Percentiles rank a stretch among this genome's conserved stretches.
Conservation (phyloP, 2,888 invertebrate genomes). For the Acanthosepion pharaonis region DNA sequence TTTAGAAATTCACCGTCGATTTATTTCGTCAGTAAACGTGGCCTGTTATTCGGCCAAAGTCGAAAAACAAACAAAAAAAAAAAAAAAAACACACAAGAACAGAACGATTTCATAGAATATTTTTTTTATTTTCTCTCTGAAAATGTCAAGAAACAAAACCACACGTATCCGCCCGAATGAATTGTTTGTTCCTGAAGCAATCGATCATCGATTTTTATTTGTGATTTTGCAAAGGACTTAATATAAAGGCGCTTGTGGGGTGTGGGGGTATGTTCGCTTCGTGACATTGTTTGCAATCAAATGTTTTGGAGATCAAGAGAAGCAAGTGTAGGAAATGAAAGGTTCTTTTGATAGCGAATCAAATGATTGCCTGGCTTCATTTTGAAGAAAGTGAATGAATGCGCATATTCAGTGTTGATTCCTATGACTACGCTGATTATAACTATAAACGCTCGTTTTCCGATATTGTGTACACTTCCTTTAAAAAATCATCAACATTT, state of each 20-base stretch:
- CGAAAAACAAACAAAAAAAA: not conserved
- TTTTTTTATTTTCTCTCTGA: no score
- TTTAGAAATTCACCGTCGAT: no score
- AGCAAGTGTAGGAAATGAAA: not conserved
- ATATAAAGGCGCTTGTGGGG: not conserved
- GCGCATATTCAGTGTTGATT: not conserved
- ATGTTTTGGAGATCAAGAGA: slow-evolving; percentile 1
- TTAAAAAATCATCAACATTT: no score
- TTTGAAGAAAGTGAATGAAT: not conserved
- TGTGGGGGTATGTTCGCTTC: not conserved
- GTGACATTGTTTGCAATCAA: not conserved
- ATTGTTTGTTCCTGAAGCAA: not conserved
- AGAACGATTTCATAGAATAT: no score
- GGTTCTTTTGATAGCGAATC: not conserved
- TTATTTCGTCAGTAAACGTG: no score
- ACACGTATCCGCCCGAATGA: not conserved
- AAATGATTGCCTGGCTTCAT: not conserved
- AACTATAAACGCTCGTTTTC: no score
- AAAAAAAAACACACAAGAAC: no score
- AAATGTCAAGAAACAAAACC: not conserved
- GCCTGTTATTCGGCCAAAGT: no score
- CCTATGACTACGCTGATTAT: no score
- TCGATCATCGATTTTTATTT: not conserved
- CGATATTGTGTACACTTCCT: no score
- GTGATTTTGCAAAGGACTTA: not conserved